Evolutionary conservation across 53 echinoderm and acorn worm genomes (phyloP).

Genomic region (Holothuria scabra): DNA sequence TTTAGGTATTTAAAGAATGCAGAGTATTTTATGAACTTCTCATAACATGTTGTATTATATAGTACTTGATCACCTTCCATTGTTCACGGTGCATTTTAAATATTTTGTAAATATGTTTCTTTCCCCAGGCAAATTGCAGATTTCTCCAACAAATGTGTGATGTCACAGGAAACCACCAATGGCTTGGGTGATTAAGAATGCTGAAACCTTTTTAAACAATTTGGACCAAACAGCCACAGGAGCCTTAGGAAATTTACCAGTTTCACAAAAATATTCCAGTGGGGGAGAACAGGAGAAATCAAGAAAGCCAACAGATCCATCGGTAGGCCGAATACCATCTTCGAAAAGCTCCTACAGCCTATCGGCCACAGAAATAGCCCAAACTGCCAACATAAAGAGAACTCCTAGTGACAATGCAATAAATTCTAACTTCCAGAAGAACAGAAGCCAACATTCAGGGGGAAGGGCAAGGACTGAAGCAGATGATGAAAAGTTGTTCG

Average conservation of each 20-base stretch:
- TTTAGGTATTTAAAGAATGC: too few relatives aligned
- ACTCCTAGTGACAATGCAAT: slow-evolving; percentile 76
- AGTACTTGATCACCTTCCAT: too few relatives aligned
- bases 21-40: too few relatives aligned
- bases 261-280: slow-evolving; percentile 18
- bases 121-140: too few relatives aligned
- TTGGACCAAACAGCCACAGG: slow-evolving; percentile 87
- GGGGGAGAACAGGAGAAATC: neutral
- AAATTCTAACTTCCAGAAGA: slow-evolving; percentile 57
- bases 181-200: slow-evolving; percentile 93
- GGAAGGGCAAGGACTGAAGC: slow-evolving; percentile 67
- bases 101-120: too few relatives aligned
- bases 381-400: slow-evolving; percentile 86
- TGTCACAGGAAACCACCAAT: slow-evolving; percentile 25
- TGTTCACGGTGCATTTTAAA: too few relatives aligned
- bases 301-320: neutral
- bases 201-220: slow-evolving; percentile 87
- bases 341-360: slow-evolving; percentile 69
- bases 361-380: slow-evolving; percentile 92
- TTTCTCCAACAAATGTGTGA: too few relatives aligned
- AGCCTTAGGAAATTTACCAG: slow-evolving; percentile 57
- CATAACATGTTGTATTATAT: too few relatives aligned
- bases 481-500: slow-evolving; percentile 98
- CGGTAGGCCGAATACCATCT: slow-evolving; percentile 31
- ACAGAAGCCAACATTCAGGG: slow-evolving; percentile 56